phyloP scores from a whole-genome alignment of 2,113 vertebrate genomes.

The Cricetomys ansorgei region DNA sequence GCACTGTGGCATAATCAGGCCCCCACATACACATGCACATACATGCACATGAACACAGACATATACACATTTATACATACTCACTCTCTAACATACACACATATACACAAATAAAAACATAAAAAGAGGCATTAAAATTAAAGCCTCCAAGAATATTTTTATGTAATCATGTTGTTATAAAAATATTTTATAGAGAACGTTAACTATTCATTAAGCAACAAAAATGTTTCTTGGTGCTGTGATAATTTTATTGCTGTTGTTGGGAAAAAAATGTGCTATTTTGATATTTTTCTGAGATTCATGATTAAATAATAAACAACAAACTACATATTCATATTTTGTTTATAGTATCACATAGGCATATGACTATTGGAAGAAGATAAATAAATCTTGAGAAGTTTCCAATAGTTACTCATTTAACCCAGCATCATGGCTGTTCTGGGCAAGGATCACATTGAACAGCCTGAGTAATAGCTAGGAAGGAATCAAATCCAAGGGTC shows the following conservation, averaged over 20 bases:
- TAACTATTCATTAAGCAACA: neutral
- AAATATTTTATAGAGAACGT: neutral
- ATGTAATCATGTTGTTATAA: neutral
- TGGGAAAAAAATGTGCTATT: neutral
- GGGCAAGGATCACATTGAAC: too few relatives aligned
- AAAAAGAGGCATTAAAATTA: neutral
- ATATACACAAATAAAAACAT: too few relatives aligned
- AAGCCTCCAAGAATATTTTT: neutral
- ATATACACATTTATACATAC: too few relatives aligned
- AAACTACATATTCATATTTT: neutral
- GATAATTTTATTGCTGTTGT: neutral
- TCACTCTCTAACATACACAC: too few relatives aligned
- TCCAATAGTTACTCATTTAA: too few relatives aligned
- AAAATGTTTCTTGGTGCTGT: neutral
- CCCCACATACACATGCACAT: too few relatives aligned
- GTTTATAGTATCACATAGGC: too few relatives aligned
- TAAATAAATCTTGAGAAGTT: neutral
- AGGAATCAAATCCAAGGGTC: too few relatives aligned
- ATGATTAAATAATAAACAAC: neutral
- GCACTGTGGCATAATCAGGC: too few relatives aligned
- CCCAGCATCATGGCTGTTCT: too few relatives aligned
- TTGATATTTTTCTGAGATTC: neutral
- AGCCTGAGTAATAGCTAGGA: too few relatives aligned
- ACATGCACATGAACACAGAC: too few relatives aligned
- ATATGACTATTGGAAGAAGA: neutral